A percentile compares a stretch with the other conserved stretches of the same genome.
Conservation (phyloP, 2,113 vertebrate genomes). For the Porphyrio hochstetteri region DNA sequence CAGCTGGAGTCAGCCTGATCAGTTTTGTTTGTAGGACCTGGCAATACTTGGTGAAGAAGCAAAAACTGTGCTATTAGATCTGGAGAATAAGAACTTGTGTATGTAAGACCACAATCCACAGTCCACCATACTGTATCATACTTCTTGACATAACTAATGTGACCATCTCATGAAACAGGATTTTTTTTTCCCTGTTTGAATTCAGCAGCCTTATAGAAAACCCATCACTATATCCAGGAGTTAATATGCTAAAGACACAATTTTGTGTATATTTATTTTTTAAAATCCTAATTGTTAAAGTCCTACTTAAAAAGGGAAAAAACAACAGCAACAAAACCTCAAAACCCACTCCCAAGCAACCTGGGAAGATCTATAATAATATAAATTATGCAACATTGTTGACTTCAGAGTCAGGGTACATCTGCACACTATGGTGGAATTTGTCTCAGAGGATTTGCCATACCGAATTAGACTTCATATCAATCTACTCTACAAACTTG, state of each 20-base stretch:
- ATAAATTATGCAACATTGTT: background rate
- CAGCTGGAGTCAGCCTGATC: background rate
- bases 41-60: background rate
- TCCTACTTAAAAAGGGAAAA: background rate
- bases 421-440: background rate
- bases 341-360: background rate
- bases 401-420: background rate
- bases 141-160: background rate
- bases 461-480: background rate
- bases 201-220: background rate
- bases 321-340: background rate
- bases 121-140: rapidly evolving
- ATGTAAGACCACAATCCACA: background rate
- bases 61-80: background rate
- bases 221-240: background rate
- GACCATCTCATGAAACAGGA: background rate
- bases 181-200: background rate
- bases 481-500: background rate
- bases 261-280: background rate
- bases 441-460: background rate
- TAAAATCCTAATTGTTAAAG: background rate
- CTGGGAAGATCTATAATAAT: background rate
- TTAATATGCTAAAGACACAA: background rate
- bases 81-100: background rate
- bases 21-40: background rate